Base-by-base conservation (phyloP, 2,797 vertebrate species). In the Fringilla coelebs region DNA sequence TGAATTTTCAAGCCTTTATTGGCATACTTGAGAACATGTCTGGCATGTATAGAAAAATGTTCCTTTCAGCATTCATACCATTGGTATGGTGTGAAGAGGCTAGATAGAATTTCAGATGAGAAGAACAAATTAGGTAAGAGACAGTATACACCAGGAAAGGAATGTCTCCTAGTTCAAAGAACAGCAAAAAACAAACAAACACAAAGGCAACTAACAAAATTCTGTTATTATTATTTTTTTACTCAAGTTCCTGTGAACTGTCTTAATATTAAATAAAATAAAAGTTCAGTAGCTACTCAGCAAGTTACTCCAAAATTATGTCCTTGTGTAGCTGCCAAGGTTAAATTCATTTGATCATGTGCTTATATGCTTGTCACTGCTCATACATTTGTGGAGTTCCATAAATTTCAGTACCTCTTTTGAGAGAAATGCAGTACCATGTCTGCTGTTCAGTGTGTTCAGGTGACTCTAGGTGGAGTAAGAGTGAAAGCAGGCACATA, bases 401-500 rank as follows among this genome's bases (percentile, higher is more conserved):
- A 0, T 28, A 71, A 74, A 41, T 66, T 62, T 85, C 22, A 29
- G 28, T 32, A 21, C 11, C 1, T 72, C 28, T 65, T 67, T 4
- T 10, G 36, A 49, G 38, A 52, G 26, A 57, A 72, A 14, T 7
- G 11, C 13, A 5, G 43, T n/a, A 20, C 43, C 5, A 1, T 1
- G 5, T 36, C 25, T 54, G 46, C 45, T 75, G 8, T 29, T 71
- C 19, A 17, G 15, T 58, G 4, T 73, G 31, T 32, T 88, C 36
- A 68, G 66, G 76, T 90, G 66, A 18, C n/a, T 61, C 34, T 24
- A 48, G 40, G 32, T 81, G 43, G 71, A 91, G 28, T 13, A 54
- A 43, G 76, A 79, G 26, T 41, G 52, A 88, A 83, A 95, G 29
- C 73, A 81, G 43, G 41, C 31, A 26, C 32, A 43, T 70, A 96